Evolutionary conservation across 2,113 vertebrate genomes (phyloP).

Genomic region (Canis aureus): DNA sequence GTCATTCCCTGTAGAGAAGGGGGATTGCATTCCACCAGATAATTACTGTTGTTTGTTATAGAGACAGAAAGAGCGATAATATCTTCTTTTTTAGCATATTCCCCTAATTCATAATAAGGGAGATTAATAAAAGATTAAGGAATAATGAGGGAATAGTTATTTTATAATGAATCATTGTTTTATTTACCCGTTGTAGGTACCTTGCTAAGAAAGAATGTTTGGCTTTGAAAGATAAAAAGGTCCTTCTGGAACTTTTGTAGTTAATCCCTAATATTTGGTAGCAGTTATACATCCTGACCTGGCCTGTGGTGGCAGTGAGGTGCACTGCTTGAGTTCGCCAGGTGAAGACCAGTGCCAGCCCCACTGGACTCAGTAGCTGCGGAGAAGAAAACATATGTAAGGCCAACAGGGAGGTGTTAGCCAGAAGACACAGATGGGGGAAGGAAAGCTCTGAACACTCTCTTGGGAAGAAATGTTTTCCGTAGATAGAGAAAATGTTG

Average conservation of each 20-base stretch:
- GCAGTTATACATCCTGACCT: not conserved
- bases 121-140: constrained; percentile 74
- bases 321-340: not conserved
- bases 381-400: not conserved
- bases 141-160: constrained; percentile 59
- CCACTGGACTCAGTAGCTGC: not conserved
- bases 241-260: not conserved
- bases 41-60: constrained; percentile 71
- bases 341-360: not conserved
- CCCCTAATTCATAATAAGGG: constrained; percentile 48
- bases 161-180: constrained; percentile 61
- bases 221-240: constrained; percentile 3
- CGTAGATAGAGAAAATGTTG: not conserved
- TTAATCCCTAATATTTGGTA: not conserved
- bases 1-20: constrained; percentile 65
- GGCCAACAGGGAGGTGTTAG: not conserved
- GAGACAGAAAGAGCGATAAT: constrained; percentile 61
- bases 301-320: not conserved
- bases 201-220: constrained; percentile 52
- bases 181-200: constrained; percentile 54
- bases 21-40: constrained; percentile 53
- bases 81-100: constrained; percentile 67
- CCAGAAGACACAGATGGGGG: not conserved
- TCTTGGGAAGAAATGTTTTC: not conserved
- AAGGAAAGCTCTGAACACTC: not conserved